Percentiles rank a stretch among this genome's conserved stretches.
Conservation (phyloP, 92 coral and sea anemone species). For the Actinostola sp. region DNA sequence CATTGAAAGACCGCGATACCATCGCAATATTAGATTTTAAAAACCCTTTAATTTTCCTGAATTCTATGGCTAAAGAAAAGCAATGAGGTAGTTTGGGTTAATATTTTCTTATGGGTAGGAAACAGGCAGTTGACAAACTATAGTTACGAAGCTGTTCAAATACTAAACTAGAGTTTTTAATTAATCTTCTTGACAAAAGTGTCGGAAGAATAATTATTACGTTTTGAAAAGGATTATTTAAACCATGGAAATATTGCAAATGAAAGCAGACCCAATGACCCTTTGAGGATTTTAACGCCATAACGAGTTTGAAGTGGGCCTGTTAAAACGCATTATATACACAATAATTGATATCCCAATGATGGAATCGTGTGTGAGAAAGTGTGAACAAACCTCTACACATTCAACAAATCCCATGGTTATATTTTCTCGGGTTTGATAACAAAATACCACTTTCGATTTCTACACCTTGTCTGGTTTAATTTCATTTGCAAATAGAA, state of each 20-base stretch:
- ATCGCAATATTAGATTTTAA: slow-evolving; percentile 26
- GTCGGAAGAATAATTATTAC: slow-evolving; percentile 70
- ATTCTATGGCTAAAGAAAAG: slow-evolving; percentile 18
- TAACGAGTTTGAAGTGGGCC: slow-evolving; percentile 30
- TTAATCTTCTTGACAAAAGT: slow-evolving; percentile 69
- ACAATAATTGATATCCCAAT: background rate
- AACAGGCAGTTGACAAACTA: slow-evolving; percentile 36
- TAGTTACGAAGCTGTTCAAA: slow-evolving; percentile 73
- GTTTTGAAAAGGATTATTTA: slow-evolving; percentile 65
- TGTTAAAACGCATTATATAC: background rate
- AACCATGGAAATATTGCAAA: slow-evolving; percentile 35
- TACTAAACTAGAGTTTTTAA: slow-evolving; percentile 66
- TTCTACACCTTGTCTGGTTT: slow-evolving; percentile 11
- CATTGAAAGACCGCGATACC: slow-evolving; percentile 1
- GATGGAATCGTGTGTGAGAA: background rate
- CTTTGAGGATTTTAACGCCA: slow-evolving; percentile 13
- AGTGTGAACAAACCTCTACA: background rate
- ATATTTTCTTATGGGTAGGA: slow-evolving; percentile 42
- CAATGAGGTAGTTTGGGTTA: slow-evolving; percentile 19
- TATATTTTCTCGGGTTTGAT: background rate
- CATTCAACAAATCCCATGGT: background rate
- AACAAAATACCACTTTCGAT: slow-evolving; percentile 23
- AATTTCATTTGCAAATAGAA: slow-evolving; percentile 39
- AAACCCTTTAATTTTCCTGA: slow-evolving; percentile 23
- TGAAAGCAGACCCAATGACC: slow-evolving; percentile 21